Evolutionary conservation across 2,888 invertebrate genomes (phyloP), one percentile per base, ranked within the genome.

Genomic region (Pristionchus exspectatus): DNA sequence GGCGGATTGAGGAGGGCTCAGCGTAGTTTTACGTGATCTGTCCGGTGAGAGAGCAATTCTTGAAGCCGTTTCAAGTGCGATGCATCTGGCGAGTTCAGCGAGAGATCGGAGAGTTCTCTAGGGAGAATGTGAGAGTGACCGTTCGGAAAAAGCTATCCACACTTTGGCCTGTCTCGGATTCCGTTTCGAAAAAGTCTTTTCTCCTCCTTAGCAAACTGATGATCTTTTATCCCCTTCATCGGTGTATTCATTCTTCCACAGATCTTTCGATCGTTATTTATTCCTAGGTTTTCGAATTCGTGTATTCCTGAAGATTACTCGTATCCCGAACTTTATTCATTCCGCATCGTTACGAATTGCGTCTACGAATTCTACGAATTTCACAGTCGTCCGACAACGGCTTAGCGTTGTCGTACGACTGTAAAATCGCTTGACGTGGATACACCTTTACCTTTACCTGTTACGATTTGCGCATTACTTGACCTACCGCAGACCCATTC

Each of bases 131-230:
- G n/a, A n/a, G n/a, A 54, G 21, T 84, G n/a, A 54, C 27, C 59
- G 27, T n/a, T 54, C 84, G 7, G 12, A 50, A 50, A 9, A 27
- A 30, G 44, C 77, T 77, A 77, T 77, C 77, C 84, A 54, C 54
- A 27, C 84, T 30, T 66, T 44, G 44, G 30, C 59, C 50, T 38
- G 3, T 72, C 87, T 33, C 69, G 59, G 59, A 84, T 63, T 30
- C 30, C 77, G 44, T 77, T 24, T 81, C 50, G 27, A 81, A 81
- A 81, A 81, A 81, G 81, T 21, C 33, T n/a, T 74, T 33, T 33
- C 69, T 63, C n/a, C 63, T 21, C 21, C 69, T 54, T 27, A 1
- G 81, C 81, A 81, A 81, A 81, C 54, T 54, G 27, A 77, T 30
- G 74, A 77, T 54, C n/a, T n/a, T 24, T 66, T 38, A 12, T 30